Percentiles rank a stretch among this genome's conserved stretches.
Conservation (phyloP, 2,797 vertebrate genomes). For the Cyprinodon diabolis region DNA sequence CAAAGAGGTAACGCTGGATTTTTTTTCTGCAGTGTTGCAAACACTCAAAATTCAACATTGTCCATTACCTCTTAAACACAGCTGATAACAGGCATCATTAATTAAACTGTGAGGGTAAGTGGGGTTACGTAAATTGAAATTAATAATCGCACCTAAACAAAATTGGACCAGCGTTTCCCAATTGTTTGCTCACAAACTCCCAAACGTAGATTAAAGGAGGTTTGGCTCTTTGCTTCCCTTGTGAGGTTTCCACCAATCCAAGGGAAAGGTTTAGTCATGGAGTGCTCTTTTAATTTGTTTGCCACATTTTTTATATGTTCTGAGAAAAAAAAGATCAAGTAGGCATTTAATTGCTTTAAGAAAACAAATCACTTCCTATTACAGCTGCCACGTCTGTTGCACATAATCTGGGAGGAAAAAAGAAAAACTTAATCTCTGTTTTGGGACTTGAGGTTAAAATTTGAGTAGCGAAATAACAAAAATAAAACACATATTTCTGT, state of each 20-base stretch:
- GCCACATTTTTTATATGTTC: constrained; percentile 77
- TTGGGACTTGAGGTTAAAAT: constrained; percentile 55
- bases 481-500: background rate
- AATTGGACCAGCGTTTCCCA: constrained; percentile 73
- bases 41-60: constrained; percentile 86
- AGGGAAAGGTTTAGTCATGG: constrained; percentile 81
- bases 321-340: constrained; percentile 78
- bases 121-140: constrained; percentile 83
- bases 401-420: constrained; percentile 71
- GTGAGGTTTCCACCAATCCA: constrained; percentile 75
- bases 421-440: constrained; percentile 69
- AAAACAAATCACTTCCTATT: constrained; percentile 79
- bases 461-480: background rate
- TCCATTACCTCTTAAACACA: constrained; percentile 85
- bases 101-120: constrained; percentile 83
- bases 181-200: constrained; percentile 73
- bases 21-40: constrained; percentile 75
- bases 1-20: constrained; percentile 81
- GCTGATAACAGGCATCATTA: constrained; percentile 84
- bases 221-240: constrained; percentile 63
- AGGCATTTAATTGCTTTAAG: constrained; percentile 84
- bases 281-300: constrained; percentile 83
- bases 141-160: constrained; percentile 79
- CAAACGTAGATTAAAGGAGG: constrained; percentile 72
- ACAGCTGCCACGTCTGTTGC: constrained; percentile 75